phyloP scores from a whole-genome alignment of 2,113 vertebrate species.

The Malurus alboscapulatus region DNA sequence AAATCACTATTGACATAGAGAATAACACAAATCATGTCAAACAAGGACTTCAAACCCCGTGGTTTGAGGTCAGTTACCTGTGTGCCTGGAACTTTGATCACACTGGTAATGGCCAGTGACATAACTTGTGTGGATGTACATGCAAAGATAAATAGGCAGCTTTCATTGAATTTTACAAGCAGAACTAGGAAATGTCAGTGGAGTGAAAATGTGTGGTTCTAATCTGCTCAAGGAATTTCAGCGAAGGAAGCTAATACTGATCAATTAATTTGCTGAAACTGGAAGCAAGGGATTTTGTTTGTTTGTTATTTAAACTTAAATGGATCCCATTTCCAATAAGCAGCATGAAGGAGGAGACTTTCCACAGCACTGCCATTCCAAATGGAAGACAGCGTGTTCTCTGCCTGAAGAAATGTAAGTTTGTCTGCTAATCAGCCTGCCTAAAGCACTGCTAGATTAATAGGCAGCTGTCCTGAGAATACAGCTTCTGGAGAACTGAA shows the following conservation, averaged over 20 bases:
- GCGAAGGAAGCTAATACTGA: not conserved
- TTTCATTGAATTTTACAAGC: not conserved
- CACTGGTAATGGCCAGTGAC: not conserved
- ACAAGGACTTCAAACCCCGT: not conserved
- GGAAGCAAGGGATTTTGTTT: not conserved
- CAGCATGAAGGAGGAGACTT: not conserved
- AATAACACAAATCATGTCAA: not conserved
- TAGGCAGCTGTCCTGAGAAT: not conserved
- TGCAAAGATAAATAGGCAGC: not conserved
- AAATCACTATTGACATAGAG: conserved; percentile 20
- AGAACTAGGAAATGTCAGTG: not conserved
- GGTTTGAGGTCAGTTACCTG: conserved; percentile 32
- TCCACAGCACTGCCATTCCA: not conserved
- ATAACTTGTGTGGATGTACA: not conserved
- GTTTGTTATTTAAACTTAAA: not conserved
- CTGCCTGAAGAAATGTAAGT: conserved; percentile 14
- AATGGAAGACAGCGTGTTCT: not conserved
- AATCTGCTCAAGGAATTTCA: not conserved
- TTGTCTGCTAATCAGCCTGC: not conserved
- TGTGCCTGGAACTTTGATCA: conserved; percentile 38
- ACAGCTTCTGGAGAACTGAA: not conserved
- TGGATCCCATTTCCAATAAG: not conserved
- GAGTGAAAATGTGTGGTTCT: not conserved
- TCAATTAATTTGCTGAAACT: not conserved
- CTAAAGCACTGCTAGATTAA: not conserved